Evolutionary conservation across 2,113 vertebrate genomes (phyloP).

Genomic region (Cichladusa arquata): DNA sequence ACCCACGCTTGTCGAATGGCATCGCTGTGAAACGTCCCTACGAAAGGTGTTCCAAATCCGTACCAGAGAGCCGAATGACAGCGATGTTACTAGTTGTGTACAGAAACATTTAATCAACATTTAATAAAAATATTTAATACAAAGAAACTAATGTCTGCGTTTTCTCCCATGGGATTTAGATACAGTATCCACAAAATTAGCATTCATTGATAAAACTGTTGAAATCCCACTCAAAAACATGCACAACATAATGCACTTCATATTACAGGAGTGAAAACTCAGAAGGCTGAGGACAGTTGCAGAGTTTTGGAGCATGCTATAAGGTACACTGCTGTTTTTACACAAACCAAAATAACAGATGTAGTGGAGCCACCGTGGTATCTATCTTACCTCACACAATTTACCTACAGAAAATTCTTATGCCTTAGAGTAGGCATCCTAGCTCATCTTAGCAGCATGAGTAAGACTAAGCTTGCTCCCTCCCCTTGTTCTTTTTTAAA

Average conservation of each 20-base stretch:
- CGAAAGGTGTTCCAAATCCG: rapidly evolving
- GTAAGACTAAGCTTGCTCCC: background rate
- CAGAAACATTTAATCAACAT: background rate
- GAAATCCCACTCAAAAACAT: background rate
- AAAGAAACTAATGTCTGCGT: background rate
- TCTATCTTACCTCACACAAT: background rate
- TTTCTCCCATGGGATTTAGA: rapidly evolving
- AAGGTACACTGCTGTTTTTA: background rate
- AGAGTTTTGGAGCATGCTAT: background rate
- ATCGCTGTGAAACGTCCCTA: rapidly evolving
- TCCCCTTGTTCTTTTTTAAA: background rate
- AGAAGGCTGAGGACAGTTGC: rapidly evolving
- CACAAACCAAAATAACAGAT: rapidly evolving
- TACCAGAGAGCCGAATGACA: rapidly evolving
- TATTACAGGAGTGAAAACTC: background rate
- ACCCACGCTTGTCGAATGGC: rapidly evolving
- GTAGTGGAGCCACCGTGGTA: rapidly evolving
- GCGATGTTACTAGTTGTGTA: background rate
- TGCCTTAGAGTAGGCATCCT: background rate
- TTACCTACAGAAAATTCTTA: background rate
- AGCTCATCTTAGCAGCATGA: background rate
- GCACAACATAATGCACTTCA: rapidly evolving
- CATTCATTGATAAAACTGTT: background rate
- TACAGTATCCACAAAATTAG: background rate
- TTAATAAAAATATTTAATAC: background rate